Conservation (phyloP, 1,140 invertebrate genomes). For the Formica selysi region DNA sequence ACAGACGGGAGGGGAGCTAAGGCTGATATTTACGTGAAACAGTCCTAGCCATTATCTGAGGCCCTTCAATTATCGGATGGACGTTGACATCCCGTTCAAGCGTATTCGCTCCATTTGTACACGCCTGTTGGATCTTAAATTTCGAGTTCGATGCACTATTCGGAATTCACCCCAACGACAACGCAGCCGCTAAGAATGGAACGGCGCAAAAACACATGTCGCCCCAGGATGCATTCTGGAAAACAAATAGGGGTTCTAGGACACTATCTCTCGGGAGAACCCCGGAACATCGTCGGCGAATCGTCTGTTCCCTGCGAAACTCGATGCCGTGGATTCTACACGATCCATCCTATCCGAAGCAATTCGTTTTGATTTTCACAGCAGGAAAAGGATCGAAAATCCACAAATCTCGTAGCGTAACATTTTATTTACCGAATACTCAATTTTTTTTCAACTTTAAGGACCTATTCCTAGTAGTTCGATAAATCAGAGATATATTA, state of each 20-base stretch:
- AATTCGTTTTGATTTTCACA: slow-evolving; percentile 46
- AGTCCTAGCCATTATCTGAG: not conserved
- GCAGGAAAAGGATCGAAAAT: not conserved
- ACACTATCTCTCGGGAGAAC: not conserved
- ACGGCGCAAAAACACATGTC: slow-evolving; percentile 64
- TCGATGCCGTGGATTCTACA: slow-evolving; percentile 7
- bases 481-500: slow-evolving; percentile 3
- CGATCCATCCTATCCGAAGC: not conserved
- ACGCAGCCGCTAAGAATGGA: slow-evolving; percentile 8
- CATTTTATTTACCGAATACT: not conserved
- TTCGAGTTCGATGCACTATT: not conserved
- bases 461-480: not conserved
- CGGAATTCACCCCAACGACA: slow-evolving; percentile 31
- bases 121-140: not conserved
- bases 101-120: slow-evolving; percentile 30
- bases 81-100: slow-evolving; percentile 30
- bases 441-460: slow-evolving; percentile 19
- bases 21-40: slow-evolving; percentile 45
- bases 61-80: slow-evolving; percentile 48
- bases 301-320: slow-evolving; percentile 26
- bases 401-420: slow-evolving; percentile 15
- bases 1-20: not conserved
- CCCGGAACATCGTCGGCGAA: slow-evolving; percentile 15
- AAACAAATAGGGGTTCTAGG: slow-evolving; percentile 66
- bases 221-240: slow-evolving; percentile 33